phyloP scores from a whole-genome alignment of 2,888 invertebrate genomes.

The Drosophila meridiana region DNA sequence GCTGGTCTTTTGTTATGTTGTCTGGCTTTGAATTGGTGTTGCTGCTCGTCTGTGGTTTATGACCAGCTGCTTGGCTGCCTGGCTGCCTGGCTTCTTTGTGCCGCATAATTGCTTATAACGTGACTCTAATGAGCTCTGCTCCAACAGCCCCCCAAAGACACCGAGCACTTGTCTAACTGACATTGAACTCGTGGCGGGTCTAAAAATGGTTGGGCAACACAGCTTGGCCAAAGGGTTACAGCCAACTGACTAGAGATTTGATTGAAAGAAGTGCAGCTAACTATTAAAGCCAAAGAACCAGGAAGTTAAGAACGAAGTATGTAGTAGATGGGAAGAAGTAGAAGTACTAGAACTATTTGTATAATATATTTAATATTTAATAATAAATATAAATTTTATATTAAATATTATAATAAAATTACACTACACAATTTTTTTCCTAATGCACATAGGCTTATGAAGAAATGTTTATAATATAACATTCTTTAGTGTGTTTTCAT shows the following conservation, averaged over 20 bases:
- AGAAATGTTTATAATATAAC: neutral
- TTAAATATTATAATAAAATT: no score
- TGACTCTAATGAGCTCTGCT: constrained; percentile 63
- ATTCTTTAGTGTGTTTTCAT: neutral
- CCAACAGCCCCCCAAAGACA: constrained; percentile 24
- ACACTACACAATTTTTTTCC: no score
- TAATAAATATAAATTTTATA: neutral
- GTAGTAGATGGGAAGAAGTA: neutral
- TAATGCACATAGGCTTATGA: no score
- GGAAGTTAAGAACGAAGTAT: neutral
- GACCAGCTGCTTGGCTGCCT: constrained; percentile 26
- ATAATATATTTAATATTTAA: neutral
- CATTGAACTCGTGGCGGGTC: constrained; percentile 60
- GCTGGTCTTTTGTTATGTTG: constrained; percentile 9
- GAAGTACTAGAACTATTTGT: neutral
- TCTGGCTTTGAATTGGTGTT: constrained; percentile 34
- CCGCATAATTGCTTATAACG: constrained; percentile 70
- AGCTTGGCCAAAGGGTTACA: constrained; percentile 26
- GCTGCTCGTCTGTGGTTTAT: constrained; percentile 54
- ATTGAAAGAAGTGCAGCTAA: constrained; percentile 4
- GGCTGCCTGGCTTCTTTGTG: constrained; percentile 18
- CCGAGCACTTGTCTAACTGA: constrained; percentile 64
- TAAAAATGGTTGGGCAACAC: constrained; percentile 7
- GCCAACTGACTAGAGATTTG: neutral
- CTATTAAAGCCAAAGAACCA: neutral